A percentile compares a stretch with the other conserved stretches of the same genome.
Conservation (phyloP, 2,888 invertebrate genomes). For the Cosmia trapezina region DNA sequence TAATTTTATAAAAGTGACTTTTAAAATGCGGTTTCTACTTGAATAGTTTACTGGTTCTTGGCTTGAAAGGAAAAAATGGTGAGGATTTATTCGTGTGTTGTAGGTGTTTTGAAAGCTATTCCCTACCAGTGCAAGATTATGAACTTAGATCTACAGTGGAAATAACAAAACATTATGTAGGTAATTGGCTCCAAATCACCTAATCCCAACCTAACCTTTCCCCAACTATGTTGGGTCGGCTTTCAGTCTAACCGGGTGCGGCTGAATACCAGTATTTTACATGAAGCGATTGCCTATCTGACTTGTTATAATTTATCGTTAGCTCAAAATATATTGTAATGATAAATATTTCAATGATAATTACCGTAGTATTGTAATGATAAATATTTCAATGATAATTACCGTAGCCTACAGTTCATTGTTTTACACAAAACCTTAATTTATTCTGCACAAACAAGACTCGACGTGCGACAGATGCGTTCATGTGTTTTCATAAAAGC, state of each 20-base stretch:
- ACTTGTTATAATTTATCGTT: not conserved
- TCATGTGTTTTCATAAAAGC: not conserved
- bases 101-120: not conserved
- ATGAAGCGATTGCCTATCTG: not conserved
- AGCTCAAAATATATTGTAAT: no score
- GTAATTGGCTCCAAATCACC: not conserved
- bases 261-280: not conserved
- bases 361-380: not conserved
- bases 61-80: constrained; percentile 31
- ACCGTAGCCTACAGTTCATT: not conserved
- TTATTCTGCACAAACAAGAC: constrained; percentile 1
- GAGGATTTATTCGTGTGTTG: constrained; percentile 6
- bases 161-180: not conserved
- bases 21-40: constrained; percentile 22
- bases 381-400: constrained; percentile 2
- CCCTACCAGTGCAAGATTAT: not conserved
- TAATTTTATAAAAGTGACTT: constrained; percentile 15
- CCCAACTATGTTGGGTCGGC: not conserved
- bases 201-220: not conserved
- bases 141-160: constrained; percentile 1
- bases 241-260: not conserved
- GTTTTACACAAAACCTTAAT: constrained; percentile 8
- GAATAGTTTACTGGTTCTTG: constrained; percentile 6
- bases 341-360: constrained; percentile 3
- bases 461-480: constrained; percentile 11